Evolutionary conservation across 2,797 vertebrate genomes (phyloP).

Genomic region (Rhinatrema bivittatum): DNA sequence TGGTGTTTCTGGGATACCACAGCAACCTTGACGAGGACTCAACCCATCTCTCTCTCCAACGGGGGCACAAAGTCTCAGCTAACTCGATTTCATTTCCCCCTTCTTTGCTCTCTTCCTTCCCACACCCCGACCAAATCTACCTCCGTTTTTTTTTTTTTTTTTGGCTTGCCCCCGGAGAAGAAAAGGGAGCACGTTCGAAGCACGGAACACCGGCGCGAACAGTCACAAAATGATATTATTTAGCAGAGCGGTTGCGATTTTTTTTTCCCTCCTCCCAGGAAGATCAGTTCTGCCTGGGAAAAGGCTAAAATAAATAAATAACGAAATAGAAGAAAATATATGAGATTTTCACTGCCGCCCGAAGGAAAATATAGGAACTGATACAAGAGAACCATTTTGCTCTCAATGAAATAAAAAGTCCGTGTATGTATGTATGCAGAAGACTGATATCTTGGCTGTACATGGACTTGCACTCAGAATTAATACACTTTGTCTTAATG

Average conservation of each 20-base stretch:
- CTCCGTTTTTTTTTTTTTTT: no score
- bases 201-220: conserved; percentile 15
- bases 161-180: conserved; percentile 27
- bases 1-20: conserved; percentile 84
- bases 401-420: neutral
- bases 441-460: no score
- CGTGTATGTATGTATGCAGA: neutral
- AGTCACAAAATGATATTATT: conserved; percentile 44
- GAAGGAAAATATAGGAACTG: conserved; percentile 9
- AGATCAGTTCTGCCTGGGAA: conserved; percentile 46
- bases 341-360: conserved; percentile 20
- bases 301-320: no score
- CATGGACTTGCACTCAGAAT: no score
- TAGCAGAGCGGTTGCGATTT: conserved; percentile 28
- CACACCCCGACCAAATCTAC: conserved; percentile 34
- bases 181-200: conserved; percentile 20
- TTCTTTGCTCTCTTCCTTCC: conserved; percentile 17
- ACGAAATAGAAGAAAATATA: no score
- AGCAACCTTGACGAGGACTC: conserved; percentile 95
- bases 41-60: conserved; percentile 97
- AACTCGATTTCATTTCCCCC: conserved; percentile 49
- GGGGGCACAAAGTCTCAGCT: conserved; percentile 85
- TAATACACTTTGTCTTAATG: no score
- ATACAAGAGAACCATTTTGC: neutral
- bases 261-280: conserved; percentile 10